Evolutionary conservation across 2,113 vertebrate genomes (phyloP).

Genomic region (human): GRCh38 chr7:91015501-91016000

Average conservation of each 20-base stretch:
- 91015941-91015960: neutral
- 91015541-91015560: too few species aligned
- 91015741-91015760: neutral
- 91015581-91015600: too few species aligned
- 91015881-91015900: neutral
- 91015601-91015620: too few species aligned
- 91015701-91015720: neutral
- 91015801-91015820: neutral
- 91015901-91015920: neutral
- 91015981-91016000: neutral
- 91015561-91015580: too few species aligned
- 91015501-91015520: neutral
- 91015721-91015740: neutral
- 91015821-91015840: conserved; percentile 1
- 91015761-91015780: neutral
- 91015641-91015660: too few species aligned
- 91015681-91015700: too few species aligned
- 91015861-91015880: neutral
- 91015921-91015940: neutral
- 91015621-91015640: too few species aligned
- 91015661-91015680: too few species aligned
- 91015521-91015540: neutral
- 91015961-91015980: neutral
- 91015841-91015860: conserved; percentile 1
- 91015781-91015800: neutral